Evolutionary conservation across 1,140 invertebrate genomes (phyloP), one percentile per base, ranked within the genome.

Genomic region (Drosophila mojavensis): DNA sequence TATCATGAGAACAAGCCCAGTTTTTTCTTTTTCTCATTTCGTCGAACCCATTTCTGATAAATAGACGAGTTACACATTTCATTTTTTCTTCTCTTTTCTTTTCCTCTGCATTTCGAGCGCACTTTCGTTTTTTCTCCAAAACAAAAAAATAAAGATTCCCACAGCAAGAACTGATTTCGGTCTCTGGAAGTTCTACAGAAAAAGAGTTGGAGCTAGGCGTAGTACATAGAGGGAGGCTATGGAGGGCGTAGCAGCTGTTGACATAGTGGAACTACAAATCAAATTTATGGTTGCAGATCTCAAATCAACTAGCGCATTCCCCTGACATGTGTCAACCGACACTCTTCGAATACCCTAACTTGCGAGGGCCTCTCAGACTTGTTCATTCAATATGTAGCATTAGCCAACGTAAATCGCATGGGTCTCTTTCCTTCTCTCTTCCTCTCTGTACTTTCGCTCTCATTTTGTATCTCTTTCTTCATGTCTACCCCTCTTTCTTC

Each of bases 221-320:
- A 45, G 43, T 1, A n/a, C 0, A 0, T 5, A 15, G 43, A 3
- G 9, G 20, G 11, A n/a, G n/a, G 7, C 47, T 24, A 47, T 26
- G 50, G 1, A 24, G 2, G 2, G 24, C 11, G 53, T 11, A 0
- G 17, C 54, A 9, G 26, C 48, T 50, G 47, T 17, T 24, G 17
- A 55, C 41, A 43, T 45, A 62, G 26, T 11, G 68, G 66, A 39
- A n/a, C 75, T 67, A 86, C 83, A 86, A 86, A 86, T 86, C 83
- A 86, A 86, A 86, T 55, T 65, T 70, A 58, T 65, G 48, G 56
- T 48, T 74, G 58, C 71, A 60, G 65, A 68, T 66, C 65, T 70
- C 15, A 54, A 59, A 60, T 62, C 45, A 61, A 48, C 60, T 47
- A 45, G 9, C 59, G 47, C 72, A 78, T 78, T 70, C 62, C 41